Evolutionary conservation across 2,888 invertebrate genomes (phyloP).

Genomic region (Caenorhabditis afra): DNA sequence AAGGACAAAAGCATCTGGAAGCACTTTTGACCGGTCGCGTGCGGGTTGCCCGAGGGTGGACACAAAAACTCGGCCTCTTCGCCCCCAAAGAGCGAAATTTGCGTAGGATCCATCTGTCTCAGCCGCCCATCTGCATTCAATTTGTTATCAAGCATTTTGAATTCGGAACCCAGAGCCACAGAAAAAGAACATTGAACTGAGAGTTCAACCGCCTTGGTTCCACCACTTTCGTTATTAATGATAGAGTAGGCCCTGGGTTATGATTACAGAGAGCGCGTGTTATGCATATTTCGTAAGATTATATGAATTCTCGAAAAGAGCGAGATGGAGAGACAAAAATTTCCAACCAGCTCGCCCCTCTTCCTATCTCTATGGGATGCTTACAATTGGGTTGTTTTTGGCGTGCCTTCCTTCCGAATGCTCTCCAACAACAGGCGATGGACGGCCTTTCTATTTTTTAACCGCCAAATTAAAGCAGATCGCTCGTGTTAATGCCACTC

Average conservation of each 20-base stretch:
- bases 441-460: slow-evolving; percentile 3
- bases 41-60: background rate
- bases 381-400: background rate
- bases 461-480: slow-evolving; percentile 41
- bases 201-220: background rate
- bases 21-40: slow-evolving; percentile 48
- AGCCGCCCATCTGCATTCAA: slow-evolving; percentile 52
- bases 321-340: background rate
- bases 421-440: background rate
- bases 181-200: background rate
- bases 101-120: slow-evolving; percentile 47
- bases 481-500: slow-evolving; percentile 30
- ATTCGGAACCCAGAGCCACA: slow-evolving; percentile 9
- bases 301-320: slow-evolving; percentile 26
- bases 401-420: slow-evolving; percentile 1
- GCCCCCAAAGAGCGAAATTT: slow-evolving; percentile 11
- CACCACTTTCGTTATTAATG: slow-evolving; percentile 30
- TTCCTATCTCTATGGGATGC: background rate
- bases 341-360: background rate
- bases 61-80: slow-evolving; percentile 26
- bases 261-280: slow-evolving; percentile 10
- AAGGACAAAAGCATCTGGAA: slow-evolving; percentile 53
- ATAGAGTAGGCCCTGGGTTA: slow-evolving; percentile 22
- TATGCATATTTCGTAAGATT: slow-evolving; percentile 26
- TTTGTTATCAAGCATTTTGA: slow-evolving; percentile 51